Base-by-base conservation (phyloP, 2,888 invertebrate species). In the Pseudeuparius sepicola region DNA sequence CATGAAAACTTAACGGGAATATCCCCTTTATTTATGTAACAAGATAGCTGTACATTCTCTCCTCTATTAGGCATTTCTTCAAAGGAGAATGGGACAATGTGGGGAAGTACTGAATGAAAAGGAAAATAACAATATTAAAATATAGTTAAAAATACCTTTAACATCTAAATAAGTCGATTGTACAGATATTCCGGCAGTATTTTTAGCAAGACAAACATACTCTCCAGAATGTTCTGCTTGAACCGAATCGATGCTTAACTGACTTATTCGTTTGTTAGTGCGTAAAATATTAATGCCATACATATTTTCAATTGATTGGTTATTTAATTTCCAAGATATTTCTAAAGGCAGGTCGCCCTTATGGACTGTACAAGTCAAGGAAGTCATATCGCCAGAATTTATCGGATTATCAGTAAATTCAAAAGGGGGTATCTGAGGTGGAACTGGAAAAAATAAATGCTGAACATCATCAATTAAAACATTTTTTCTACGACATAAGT, bases 281-380 rank as follows among this genome's bases (percentile, higher is more conserved):
- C 64, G 56, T 38, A 61, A 46, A 31, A 65, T 55, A 37, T 57
- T 57, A 23, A 63, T 56, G 34, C 65, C 64, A 29, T 54, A 49
- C 6, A 7, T 48, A 26, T 53, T 51, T 11, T 36, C 62, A 34
- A 71, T 64, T 39, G 61, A 60, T 23, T 48, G 58, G 47, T 72
- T 67, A 59, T 85, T 79, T 58, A 81, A 77, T 52, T 71, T 72
- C 87, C 87, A 88, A 31, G 68, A 70, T 38, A 88, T 76, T 45
- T 70, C 70, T 39, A 88, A 68, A 31, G 83, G 83, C 64, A 48
- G 32, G 62, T 86, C 85, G 42, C 86, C 82, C 62, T 79, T 78
- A 42, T 72, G 73, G 29, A 77, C 72, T 43, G 76, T 72, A 57
- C 82, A 83, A 35, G 70, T 71, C 53, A 75, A 68, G 54, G 76